These are phyloP conservation scores for Conger conger DNA, from an alignment of 2,113 vertebrate species.

Conservation along the genomic window DNA sequence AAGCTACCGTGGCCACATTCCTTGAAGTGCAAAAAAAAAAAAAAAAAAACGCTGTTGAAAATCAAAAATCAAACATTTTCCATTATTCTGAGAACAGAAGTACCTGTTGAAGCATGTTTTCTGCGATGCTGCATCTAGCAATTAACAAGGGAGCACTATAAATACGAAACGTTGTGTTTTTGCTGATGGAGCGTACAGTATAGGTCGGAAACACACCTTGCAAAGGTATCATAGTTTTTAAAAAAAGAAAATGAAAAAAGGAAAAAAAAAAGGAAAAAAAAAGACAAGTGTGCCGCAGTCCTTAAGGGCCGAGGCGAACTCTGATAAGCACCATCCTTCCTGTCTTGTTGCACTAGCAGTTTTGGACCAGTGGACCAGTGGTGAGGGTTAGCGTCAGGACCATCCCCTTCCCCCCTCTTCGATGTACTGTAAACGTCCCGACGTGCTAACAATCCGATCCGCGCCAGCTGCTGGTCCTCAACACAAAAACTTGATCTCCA, in stretches of 20 bases:
- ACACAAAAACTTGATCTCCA: conserved; percentile 18
- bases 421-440: conserved; percentile 21
- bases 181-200: not conserved
- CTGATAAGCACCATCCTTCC: conserved; percentile 20
- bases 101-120: conserved; percentile 4
- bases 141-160: conserved; percentile 18
- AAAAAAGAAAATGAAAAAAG: not conserved
- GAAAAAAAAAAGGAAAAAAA: not conserved
- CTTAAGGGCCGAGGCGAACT: conserved; percentile 12
- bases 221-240: conserved; percentile 8
- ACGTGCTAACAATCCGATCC: not conserved
- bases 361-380: conserved; percentile 25
- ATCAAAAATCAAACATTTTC: conserved; percentile 1
- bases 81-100: conserved; percentile 7
- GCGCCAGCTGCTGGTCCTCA: conserved; percentile 17
- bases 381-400: conserved; percentile 6
- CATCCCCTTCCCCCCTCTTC: not conserved
- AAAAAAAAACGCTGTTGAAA: conserved; percentile 1
- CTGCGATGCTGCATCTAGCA: not conserved
- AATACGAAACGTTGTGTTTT: conserved; percentile 13
- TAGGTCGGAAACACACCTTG: not conserved
- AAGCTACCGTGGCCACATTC: conserved; percentile 11
- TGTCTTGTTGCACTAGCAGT: conserved; percentile 47
- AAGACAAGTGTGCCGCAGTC: not conserved
- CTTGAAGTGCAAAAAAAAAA: not conserved